These are phyloP conservation scores for Synanthedon vespiformis DNA, from an alignment of 2,888 invertebrate genomes.

Conservation along the genomic window DNA sequence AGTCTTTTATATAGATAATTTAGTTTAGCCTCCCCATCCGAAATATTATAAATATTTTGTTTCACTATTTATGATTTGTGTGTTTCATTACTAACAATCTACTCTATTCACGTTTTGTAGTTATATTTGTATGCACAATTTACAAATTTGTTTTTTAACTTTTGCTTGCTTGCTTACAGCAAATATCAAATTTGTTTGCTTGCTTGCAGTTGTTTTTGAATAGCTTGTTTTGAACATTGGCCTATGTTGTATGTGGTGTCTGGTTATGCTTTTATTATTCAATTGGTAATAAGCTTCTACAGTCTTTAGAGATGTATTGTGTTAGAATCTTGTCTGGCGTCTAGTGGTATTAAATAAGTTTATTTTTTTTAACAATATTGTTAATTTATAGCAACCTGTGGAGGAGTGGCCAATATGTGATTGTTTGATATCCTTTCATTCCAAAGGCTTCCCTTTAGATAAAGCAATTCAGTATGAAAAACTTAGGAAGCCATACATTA, in stretches of 20 bases:
- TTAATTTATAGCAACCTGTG: slow-evolving; percentile 80
- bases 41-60: slow-evolving; percentile 4
- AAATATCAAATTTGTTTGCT: too few relatives aligned
- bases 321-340: not conserved
- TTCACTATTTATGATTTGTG: slow-evolving; percentile 2
- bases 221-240: not conserved
- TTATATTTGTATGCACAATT: not conserved
- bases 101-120: not conserved
- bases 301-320: not conserved
- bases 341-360: not conserved
- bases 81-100: not conserved
- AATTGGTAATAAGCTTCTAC: not conserved
- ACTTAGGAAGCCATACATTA: slow-evolving; percentile 93
- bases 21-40: not conserved
- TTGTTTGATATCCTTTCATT: slow-evolving; percentile 98
- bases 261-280: slow-evolving; percentile 10
- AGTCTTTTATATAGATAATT: not conserved
- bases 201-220: not conserved
- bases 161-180: not conserved
- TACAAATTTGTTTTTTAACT: not conserved
- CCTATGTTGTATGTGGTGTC: slow-evolving; percentile 17
- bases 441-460: slow-evolving; percentile 97
- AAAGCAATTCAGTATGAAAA: slow-evolving; percentile 97
- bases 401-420: slow-evolving; percentile 99
- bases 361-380: not conserved